Percentiles rank a stretch among this genome's conserved stretches.
Evolutionary conservation across 2,888 invertebrate species (phyloP).

Genomic region (Trachelus iudaicus): DNA sequence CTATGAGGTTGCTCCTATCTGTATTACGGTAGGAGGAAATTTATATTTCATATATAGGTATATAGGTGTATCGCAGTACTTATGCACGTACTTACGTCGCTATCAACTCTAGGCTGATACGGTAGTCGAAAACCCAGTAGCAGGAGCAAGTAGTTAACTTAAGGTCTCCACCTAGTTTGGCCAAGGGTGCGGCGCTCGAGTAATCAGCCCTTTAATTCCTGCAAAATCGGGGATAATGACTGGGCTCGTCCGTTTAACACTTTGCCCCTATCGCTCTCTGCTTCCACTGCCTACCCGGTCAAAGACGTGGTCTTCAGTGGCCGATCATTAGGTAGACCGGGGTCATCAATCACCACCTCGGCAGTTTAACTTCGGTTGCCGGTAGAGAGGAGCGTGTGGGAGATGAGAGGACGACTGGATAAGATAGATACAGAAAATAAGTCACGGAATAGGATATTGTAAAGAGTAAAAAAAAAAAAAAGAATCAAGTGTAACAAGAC

Average conservation of each 20-base stretch:
- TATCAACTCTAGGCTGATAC: not conserved
- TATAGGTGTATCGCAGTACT: not conserved
- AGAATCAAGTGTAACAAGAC: not conserved
- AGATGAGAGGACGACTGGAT: not conserved
- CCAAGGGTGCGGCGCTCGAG: conserved; percentile 36
- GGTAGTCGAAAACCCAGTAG: not conserved
- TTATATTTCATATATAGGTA: not conserved
- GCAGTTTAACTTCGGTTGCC: conserved; percentile 45
- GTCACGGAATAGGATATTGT: not conserved
- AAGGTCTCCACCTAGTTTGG: not conserved
- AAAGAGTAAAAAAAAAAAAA: not conserved
- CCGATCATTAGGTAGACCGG: conserved; percentile 47
- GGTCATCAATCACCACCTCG: conserved; percentile 49
- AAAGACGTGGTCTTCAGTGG: conserved; percentile 20
- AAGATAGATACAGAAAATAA: not conserved
- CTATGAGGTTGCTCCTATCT: not conserved
- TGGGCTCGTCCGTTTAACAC: conserved; percentile 35
- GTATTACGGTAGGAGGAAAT: not conserved
- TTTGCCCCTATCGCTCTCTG: conserved; percentile 21
- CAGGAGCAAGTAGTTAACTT: not conserved
- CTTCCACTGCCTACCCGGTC: not conserved
- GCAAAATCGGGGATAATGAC: conserved; percentile 50
- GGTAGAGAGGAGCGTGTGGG: conserved; percentile 19
- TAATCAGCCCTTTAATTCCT: conserved; percentile 50
- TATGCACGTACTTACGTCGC: not conserved